These are phyloP conservation scores for Andricus grossulariae DNA, from an alignment of 1,140 invertebrate species.

Conservation along the genomic window DNA sequence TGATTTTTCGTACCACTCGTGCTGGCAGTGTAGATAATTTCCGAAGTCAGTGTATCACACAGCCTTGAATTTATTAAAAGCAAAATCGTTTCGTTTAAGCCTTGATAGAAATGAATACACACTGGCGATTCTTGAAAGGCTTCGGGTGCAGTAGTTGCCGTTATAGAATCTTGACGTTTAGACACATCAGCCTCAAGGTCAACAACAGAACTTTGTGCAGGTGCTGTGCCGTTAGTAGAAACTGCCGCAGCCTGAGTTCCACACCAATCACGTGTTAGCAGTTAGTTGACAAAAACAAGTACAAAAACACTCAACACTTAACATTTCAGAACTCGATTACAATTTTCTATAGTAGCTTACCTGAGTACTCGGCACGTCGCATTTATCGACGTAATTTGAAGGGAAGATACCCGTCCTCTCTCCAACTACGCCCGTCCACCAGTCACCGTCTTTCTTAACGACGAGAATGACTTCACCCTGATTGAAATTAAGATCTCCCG, in stretches of 20 bases:
- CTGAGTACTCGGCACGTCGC: slow-evolving; percentile 69
- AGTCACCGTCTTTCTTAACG: slow-evolving; percentile 93
- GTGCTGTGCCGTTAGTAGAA: slow-evolving; percentile 38
- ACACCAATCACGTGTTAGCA: slow-evolving; percentile 43
- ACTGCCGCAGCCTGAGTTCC: slow-evolving; percentile 35
- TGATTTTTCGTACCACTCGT: too few species aligned
- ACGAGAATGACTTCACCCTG: slow-evolving; percentile 94
- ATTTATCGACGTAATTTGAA: slow-evolving; percentile 90
- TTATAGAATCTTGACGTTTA: slow-evolving; percentile 39
- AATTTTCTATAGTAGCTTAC: slow-evolving; percentile 58
- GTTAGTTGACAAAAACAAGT: slow-evolving; percentile 10
- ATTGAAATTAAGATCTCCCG: slow-evolving; percentile 93
- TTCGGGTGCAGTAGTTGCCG: slow-evolving; percentile 19
- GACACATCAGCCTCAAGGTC: slow-evolving; percentile 39
- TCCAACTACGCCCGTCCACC: slow-evolving; percentile 97
- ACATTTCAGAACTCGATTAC: background rate
- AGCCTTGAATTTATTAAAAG: background rate
- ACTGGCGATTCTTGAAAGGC: slow-evolving; percentile 53
- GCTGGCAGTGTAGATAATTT: too few species aligned
- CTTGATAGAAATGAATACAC: slow-evolving; percentile 49
- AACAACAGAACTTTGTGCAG: slow-evolving; percentile 32
- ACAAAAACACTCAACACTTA: background rate
- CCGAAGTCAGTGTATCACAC: too few species aligned
- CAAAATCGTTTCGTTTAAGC: slow-evolving; percentile 32
- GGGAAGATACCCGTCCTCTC: slow-evolving; percentile 95